Evolutionary conservation across 2,797 vertebrate genomes (phyloP).

Genomic region (Diceros bicornis): DNA sequence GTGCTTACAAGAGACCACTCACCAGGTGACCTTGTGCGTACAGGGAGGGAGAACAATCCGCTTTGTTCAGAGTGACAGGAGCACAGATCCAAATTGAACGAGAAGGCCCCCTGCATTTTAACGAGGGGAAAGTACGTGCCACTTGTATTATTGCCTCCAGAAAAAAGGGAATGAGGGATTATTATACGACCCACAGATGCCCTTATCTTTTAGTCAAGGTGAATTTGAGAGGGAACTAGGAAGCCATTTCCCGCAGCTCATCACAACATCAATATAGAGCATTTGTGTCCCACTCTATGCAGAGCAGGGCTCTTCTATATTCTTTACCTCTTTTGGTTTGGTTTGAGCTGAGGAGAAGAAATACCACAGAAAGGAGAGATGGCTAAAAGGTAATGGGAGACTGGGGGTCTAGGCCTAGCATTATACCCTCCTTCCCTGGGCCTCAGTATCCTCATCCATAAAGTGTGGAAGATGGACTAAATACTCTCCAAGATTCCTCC

Average conservation of each 20-base stretch:
- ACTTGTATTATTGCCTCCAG: background rate
- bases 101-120: background rate
- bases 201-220: background rate
- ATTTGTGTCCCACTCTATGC: too few relatives aligned
- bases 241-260: background rate
- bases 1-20: background rate
- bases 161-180: background rate
- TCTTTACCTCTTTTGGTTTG: background rate
- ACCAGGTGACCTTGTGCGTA: background rate
- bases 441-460: background rate
- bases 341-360: background rate
- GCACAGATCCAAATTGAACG: background rate
- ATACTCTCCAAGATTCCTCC: background rate
- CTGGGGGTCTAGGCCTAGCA: background rate
- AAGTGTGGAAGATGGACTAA: background rate
- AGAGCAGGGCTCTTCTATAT: background rate
- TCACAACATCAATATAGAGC: accelerated
- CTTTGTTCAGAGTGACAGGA: conserved; percentile 2
- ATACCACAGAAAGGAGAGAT: background rate
- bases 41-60: conserved; percentile 4
- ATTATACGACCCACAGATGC: background rate
- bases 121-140: background rate
- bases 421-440: background rate
- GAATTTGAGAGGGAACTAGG: background rate
- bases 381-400: background rate